Evolutionary conservation across 2,797 vertebrate genomes (phyloP), one percentile per base, ranked within the genome.

Genomic region (Miichthys miiuy): DNA sequence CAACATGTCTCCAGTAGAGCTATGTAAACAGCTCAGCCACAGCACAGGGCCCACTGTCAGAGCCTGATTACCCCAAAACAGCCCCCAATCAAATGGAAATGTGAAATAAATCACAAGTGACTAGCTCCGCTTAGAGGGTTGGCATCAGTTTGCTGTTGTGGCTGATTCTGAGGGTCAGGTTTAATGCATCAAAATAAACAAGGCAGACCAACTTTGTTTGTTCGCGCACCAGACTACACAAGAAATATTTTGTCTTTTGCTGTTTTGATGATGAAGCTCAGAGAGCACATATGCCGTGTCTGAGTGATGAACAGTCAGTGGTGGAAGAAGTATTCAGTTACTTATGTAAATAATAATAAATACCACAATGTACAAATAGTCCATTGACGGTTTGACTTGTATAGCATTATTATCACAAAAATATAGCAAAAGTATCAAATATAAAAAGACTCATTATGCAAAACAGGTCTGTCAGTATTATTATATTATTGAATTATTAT

Each of bases 21-120:
- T 82, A 85, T 92, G 88, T 94, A 95, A 94, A 95, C 94, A 94
- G 85, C 82, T 77, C 83, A 84, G 92, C 94, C 94, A 91, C 92
- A 93, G 92, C 92, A 93, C 81, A 93, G 88, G 87, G 88, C 87
- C 86, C 86, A 86, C 88, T 92, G 91, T 93, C 90, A 90, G 83
- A 90, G 85, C 65, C 86, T 93, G 92, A 94, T 94, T 93, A 91
- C 85, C 91, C 86, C 81, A 77, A 89, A 94, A 88, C 90, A 89
- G 90, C 84, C 79, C 67, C 79, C 87, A 91, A 90, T 94, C 89
- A 93, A 90, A 93, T 83, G 84, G 87, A 93, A 94, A 92, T 90
- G 91, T 94, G 91, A 94, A 92, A 93, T 94, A 91, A 92, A 94
- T 94, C 93, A 94, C 75, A 92, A 85, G 89, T 83, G 92, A 94